Base-by-base conservation (phyloP, 2,113 vertebrate species). In the Heteronetta atricapilla region DNA sequence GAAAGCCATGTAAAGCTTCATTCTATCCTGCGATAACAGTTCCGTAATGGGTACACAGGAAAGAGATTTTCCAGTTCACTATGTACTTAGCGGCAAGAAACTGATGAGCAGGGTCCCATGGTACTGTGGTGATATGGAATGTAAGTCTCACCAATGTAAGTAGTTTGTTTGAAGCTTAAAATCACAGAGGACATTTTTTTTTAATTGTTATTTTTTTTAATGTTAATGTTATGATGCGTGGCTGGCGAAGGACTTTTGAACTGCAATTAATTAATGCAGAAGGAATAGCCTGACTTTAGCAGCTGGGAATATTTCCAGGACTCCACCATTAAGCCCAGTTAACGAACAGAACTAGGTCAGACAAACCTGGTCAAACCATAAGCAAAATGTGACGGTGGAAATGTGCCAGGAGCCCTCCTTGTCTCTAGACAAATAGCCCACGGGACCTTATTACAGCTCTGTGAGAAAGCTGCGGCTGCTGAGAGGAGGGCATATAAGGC, bases 301-400 rank as follows among this genome's bases (percentile, higher is more conserved):
- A 95, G 82, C 82, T 92, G 94, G 94, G 92, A 96, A 94, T 14
- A 1, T 34, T 94, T 96, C 95, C 96, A 97, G 87, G 63, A 77
- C 72, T 94, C 69, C n/a, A 69, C 90, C 78, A 86, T 93, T 94
- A 96, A 95, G 90, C 68, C 68, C 81, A 95, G 93, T 90, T 88
- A 89, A 81, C 50, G 90, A 85, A 87, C 60, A 95, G 84, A 96
- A 97, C 83, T 94, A 95, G 92, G 93, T 96, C 95, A 96, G 92
- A 76, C 77, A 89, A 96, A 96, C 92, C 88, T 97, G 88, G 86
- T 81, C 80, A 87, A 86, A 79, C 63, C 69, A 36, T 79, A 87
- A 86, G 88, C 58, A 59, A 90, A 96, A 92, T 22, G 86, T 59
- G 73, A 58, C 0, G 0, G 62, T 87, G 90, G 86, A 92, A 69